Conservation (phyloP, 2,797 vertebrate genomes). For the Mergus octosetaceus region DNA sequence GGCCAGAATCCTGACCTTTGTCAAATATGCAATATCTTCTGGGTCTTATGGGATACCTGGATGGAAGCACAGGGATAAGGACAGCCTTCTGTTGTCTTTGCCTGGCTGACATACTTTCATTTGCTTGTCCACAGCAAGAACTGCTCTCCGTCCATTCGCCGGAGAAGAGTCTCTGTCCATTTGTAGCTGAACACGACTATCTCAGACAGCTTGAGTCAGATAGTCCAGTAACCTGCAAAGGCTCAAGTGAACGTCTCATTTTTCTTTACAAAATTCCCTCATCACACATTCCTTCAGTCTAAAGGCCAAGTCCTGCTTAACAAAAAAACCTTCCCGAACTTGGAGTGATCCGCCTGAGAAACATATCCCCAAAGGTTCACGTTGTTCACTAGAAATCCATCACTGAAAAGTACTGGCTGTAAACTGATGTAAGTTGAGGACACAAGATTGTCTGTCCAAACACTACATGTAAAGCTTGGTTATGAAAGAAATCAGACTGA, state of each 20-base stretch:
- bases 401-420: background rate
- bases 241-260: background rate
- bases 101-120: background rate
- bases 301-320: background rate
- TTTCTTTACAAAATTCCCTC: background rate
- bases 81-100: background rate
- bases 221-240: background rate
- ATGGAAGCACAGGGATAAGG: background rate
- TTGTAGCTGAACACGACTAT: background rate
- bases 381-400: background rate
- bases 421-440: background rate
- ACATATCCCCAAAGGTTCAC: background rate
- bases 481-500: background rate
- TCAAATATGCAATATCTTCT: background rate
- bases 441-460: background rate
- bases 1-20: slow-evolving; percentile 3
- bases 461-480: background rate
- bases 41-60: background rate
- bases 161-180: background rate
- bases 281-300: background rate
- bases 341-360: background rate
- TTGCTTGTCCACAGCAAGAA: background rate
- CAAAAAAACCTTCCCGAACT: background rate
- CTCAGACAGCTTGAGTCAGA: background rate
- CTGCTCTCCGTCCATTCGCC: background rate